Percentiles rank a stretch among this genome's conserved stretches.
Conservation (phyloP, 1,140 invertebrate species). For the Sesamia nonagrioides region DNA sequence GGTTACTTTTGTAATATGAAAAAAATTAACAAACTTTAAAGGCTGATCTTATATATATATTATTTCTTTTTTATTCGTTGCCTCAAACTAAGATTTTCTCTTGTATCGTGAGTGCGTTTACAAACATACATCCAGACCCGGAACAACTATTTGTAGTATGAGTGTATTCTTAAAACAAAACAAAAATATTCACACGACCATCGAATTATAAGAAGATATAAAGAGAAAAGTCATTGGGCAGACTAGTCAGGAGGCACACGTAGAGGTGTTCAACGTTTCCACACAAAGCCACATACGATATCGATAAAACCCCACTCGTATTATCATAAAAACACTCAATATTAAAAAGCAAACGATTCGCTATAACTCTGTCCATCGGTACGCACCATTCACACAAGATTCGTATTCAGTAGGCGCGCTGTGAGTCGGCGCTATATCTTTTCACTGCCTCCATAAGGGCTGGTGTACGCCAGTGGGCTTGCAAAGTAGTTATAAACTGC, state of each 20-base stretch:
- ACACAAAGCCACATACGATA: constrained; percentile 51
- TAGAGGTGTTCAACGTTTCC: constrained; percentile 43
- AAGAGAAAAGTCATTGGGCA: constrained; percentile 22
- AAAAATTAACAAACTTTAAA: too few species aligned
- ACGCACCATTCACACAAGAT: constrained; percentile 54
- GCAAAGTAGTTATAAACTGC: constrained; percentile 64
- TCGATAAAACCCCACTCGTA: constrained; percentile 55
- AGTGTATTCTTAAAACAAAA: too few species aligned
- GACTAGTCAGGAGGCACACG: constrained; percentile 27
- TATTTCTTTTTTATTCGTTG: too few species aligned
- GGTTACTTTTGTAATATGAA: too few species aligned
- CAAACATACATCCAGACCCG: too few species aligned
- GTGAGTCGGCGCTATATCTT: constrained; percentile 59
- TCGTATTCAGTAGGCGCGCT: constrained; percentile 56
- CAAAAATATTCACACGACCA: constrained; percentile 12
- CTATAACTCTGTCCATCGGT: constrained; percentile 55
- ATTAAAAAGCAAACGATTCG: constrained; percentile 59
- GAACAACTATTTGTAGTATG: too few species aligned
- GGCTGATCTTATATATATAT: too few species aligned
- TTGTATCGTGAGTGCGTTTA: too few species aligned
- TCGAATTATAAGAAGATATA: constrained; percentile 42
- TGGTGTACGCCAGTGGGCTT: constrained; percentile 52
- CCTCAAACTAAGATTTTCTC: too few species aligned
- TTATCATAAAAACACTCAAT: constrained; percentile 61
- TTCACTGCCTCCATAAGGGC: constrained; percentile 63